Conservation (phyloP, 2,888 invertebrate species). For the Epistrophe grossulariae region DNA sequence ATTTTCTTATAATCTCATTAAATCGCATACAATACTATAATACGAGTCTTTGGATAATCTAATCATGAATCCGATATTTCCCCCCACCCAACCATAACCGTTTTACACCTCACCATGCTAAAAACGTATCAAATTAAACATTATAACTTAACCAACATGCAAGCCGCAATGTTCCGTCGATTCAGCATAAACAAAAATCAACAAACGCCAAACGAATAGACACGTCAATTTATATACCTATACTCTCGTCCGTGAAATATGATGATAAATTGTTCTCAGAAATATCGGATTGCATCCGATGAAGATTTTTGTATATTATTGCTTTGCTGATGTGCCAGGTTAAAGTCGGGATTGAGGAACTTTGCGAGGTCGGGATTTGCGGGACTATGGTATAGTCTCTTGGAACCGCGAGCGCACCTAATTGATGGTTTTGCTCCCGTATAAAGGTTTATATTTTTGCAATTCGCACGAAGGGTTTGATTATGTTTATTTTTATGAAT, state of each 20-base stretch:
- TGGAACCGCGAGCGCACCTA: slow-evolving; percentile 48
- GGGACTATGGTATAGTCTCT: not conserved
- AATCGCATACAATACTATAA: not conserved
- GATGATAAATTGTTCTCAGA: slow-evolving; percentile 68
- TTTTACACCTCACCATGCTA: slow-evolving; percentile 25
- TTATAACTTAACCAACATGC: slow-evolving; percentile 32
- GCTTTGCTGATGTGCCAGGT: not conserved
- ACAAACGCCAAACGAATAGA: slow-evolving; percentile 55
- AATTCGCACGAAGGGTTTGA: slow-evolving; percentile 36
- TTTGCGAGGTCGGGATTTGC: not conserved
- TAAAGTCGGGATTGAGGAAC: not conserved
- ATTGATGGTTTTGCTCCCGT: slow-evolving; percentile 57
- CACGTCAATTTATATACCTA: slow-evolving; percentile 52
- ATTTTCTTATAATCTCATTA: not conserved
- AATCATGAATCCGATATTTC: not conserved
- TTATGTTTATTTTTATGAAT: slow-evolving; percentile 64
- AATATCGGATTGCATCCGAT: slow-evolving; percentile 60
- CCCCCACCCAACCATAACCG: not conserved
- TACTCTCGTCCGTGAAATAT: slow-evolving; percentile 63
- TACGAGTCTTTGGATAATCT: not conserved
- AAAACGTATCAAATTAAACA: slow-evolving; percentile 50
- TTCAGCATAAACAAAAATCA: slow-evolving; percentile 51
- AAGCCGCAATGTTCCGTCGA: slow-evolving; percentile 51
- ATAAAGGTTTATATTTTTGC: slow-evolving; percentile 9
- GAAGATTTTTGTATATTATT: slow-evolving; percentile 22